phyloP scores from a whole-genome alignment of 2,888 invertebrate genomes.

The Sinhomidia bicolor region DNA sequence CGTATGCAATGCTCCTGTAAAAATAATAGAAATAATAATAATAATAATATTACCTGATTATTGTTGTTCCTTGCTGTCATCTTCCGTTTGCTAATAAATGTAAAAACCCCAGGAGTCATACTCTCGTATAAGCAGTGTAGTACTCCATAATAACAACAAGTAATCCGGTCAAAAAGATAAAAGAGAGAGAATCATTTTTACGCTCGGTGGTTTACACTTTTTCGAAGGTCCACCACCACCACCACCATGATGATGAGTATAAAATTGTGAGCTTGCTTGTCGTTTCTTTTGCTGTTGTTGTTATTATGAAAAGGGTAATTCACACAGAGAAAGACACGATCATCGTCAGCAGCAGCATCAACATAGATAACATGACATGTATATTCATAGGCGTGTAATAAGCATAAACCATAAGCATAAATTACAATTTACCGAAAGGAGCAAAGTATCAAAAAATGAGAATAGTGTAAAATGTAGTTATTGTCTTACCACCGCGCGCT shows the following conservation, averaged over 20 bases:
- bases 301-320: background rate
- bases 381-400: constrained; percentile 74
- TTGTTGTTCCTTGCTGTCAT: constrained; percentile 70
- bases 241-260: too few species aligned
- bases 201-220: constrained; percentile 60
- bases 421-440: constrained; percentile 73
- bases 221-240: background rate
- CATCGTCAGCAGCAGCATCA: background rate
- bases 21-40: constrained; percentile 11
- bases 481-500: constrained; percentile 54
- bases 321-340: constrained; percentile 26
- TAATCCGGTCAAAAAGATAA: constrained; percentile 27
- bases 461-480: constrained; percentile 66
- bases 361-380: constrained; percentile 64
- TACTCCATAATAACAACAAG: background rate
- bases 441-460: constrained; percentile 57
- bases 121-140: constrained; percentile 18
- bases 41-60: constrained; percentile 62
- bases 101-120: constrained; percentile 61
- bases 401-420: constrained; percentile 70
- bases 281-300: background rate
- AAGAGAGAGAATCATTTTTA: constrained; percentile 44
- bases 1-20: background rate
- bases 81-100: constrained; percentile 66
- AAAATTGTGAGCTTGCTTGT: background rate